Base-by-base conservation (phyloP, 2,797 vertebrate genomes). In the Ctenochaetus hawaiiensis region DNA sequence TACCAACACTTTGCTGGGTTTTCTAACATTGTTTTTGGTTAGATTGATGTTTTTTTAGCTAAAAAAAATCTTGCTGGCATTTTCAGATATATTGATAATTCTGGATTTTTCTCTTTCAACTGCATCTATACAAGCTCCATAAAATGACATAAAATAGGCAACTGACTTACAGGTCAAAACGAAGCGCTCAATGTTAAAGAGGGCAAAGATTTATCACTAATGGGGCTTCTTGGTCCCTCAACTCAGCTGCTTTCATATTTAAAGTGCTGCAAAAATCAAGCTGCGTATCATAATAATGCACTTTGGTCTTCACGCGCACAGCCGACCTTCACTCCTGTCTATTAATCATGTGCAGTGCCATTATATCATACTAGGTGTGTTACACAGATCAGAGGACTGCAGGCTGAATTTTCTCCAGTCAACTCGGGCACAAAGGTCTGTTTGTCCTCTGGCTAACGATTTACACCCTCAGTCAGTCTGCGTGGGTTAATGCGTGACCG, bases 401-500 rank as follows among this genome's bases (percentile, higher is more conserved):
- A 63, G 60, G 22, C 30, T 10, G 14, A 2, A 12, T 67, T 53
- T 58, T 65, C 43, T 52, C 3, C 8, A 7, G 26, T 60, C 54
- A 72, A 34, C 72, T 34, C 18, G 4, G 70, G 92, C 75, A 22
- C 90, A 93, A 95, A 95, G 93, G 93, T 94, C 88, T 90, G 87
- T 94, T 92, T 93, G 89, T 76, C 69, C 63, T 84, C 69, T 89
- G 78, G 92, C 85, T 94, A 93, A 93, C 65, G 82, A 93, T 94
- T 94, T 87, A 94, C 92, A 74, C 72, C 59, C 30, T 67, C 64
- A 58, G 78, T 66, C 81, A 26, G 1, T 2, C 52, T 30, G 26
- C 26, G 26, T 23, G 53, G 48, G 4, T 64, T 69, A 52, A 48
- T 77, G 62, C 20, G 12, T 85, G 78, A 68, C 67, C 30, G 59